Evolutionary conservation across 1,140 invertebrate species (phyloP).

Genomic region (Brachystomella parvula): DNA sequence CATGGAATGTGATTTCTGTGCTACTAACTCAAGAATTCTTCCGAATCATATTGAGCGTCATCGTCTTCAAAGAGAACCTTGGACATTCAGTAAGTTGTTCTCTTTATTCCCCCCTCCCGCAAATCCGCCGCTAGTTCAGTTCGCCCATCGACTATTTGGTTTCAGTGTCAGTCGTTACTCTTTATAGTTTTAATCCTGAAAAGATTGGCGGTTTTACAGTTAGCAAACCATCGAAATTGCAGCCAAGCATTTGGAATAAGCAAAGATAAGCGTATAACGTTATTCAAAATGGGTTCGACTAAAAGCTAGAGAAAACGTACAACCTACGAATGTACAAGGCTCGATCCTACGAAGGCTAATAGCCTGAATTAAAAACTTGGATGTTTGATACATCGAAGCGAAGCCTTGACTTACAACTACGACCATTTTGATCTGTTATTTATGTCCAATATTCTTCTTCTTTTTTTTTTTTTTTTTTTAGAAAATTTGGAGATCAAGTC

Average conservation of each 20-base stretch:
- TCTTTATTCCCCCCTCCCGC: neutral
- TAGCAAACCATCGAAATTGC: neutral
- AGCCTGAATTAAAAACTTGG: too few relatives aligned
- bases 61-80: neutral
- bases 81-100: neutral
- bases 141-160: neutral
- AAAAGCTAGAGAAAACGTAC: too few relatives aligned
- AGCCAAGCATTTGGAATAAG: neutral
- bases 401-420: too few relatives aligned
- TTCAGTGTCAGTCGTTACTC: neutral
- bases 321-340: too few relatives aligned
- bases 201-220: neutral
- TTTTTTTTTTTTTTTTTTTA: too few relatives aligned
- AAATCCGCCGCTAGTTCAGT: neutral
- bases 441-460: too few relatives aligned
- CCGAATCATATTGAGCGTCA: neutral
- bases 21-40: neutral
- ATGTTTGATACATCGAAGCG: too few relatives aligned
- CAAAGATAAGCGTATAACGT: neutral
- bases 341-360: too few relatives aligned
- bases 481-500: too few relatives aligned
- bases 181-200: neutral
- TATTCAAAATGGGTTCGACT: too few relatives aligned
- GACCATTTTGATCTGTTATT: too few relatives aligned
- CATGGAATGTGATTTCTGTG: neutral